Evolutionary conservation across 2,113 vertebrate genomes (phyloP).

Genomic region (Paedocypris sp.): DNA sequence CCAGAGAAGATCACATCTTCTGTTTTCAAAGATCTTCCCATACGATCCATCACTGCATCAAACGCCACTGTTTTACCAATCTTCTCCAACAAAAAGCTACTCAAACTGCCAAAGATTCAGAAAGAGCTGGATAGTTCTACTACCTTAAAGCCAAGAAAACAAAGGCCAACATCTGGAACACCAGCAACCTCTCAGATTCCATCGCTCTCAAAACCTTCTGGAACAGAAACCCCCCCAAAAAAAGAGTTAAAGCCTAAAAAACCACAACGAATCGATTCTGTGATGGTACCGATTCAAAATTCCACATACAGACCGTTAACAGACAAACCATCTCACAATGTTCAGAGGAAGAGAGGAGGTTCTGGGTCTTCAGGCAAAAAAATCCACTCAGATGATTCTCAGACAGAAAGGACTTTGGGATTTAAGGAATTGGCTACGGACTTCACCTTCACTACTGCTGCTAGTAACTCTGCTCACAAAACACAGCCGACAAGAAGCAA

Average conservation of each 20-base stretch:
- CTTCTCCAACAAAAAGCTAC: too few species aligned
- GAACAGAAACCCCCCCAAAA: not conserved
- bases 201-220: not conserved
- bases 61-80: too few species aligned
- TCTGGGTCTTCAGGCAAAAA: not conserved
- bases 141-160: too few species aligned
- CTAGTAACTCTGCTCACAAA: conserved; percentile 19
- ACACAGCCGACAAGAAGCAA: not conserved
- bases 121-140: too few species aligned
- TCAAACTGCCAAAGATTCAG: too few species aligned
- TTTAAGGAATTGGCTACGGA: not conserved
- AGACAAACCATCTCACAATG: conserved; percentile 19
- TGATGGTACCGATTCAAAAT: not conserved
- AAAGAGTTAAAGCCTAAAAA: not conserved
- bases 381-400: conserved; percentile 22
- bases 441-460: not conserved
- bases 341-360: conserved; percentile 7
- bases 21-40: too few species aligned
- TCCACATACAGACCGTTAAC: not conserved
- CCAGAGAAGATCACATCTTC: too few species aligned
- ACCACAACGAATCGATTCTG: not conserved
- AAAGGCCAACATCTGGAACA: too few species aligned
- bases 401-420: not conserved
- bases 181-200: not conserved
- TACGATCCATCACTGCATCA: too few species aligned